Evolutionary conservation across 1,140 invertebrate genomes (phyloP), one percentile per base, ranked within the genome.

Genomic region (Pogonognathellus flavescens): DNA sequence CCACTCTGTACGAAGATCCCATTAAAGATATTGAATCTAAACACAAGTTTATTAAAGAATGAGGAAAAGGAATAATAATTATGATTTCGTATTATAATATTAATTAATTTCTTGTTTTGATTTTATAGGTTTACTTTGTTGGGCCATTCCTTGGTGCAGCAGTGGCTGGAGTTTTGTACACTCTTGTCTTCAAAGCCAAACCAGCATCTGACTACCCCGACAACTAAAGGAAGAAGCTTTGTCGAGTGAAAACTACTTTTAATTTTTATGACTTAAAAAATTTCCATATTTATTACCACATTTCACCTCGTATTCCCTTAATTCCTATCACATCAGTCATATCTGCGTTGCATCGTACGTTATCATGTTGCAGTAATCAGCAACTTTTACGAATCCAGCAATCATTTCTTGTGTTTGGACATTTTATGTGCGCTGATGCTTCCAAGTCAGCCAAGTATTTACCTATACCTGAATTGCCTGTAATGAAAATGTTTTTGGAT

Each of bases 141-240:
- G 88, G 86, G 10, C 88, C 88, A 5, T 88, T 82, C 57, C 18
- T 87, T 5, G 88, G 88, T 50, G 88, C 82, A 84, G 86, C 86
- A 10, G 76, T 85, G 20, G 88, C 88, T n/a, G 87, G 87, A 82
- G 80, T 89, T 13, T 14, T 89, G 18, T 89, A 89, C 81, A 84
- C 83, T 20, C 31, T 86, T 52, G 22, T 89, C 22, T 89, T 89
- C 55, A 89, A 88, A 72, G 87, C 87, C 70, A 84, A 76, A 57
- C 55, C 83, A 84, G 82, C 85, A 22, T 72, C 53, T 25, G 85
- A 86, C n/a, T 82, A 59, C 16, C 80, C 80, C 0, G 85, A 86
- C 59, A 82, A 82, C 50, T 82, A 86, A 76, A 57, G 18, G n/a
- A 62, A 50, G 52, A 31, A 52, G 50, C 72, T 52, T 18, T 41